These are phyloP conservation scores for Nomada lathburiana DNA, from an alignment of 2,888 invertebrate species.

Conservation along the genomic window DNA sequence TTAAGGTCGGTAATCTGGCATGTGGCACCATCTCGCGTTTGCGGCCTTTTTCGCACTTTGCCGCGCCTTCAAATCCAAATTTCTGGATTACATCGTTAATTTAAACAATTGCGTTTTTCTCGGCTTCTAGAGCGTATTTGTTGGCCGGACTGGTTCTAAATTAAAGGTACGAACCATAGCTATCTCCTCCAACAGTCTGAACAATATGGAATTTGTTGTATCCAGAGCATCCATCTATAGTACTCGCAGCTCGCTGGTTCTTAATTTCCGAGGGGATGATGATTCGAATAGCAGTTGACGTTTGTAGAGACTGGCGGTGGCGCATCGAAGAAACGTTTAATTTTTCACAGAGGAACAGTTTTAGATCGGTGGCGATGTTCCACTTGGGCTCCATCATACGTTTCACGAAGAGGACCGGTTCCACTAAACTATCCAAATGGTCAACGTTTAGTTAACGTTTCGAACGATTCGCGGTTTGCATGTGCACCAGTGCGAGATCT, in stretches of 20 bases:
- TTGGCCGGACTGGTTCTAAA: slow-evolving; percentile 27
- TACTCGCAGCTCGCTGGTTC: slow-evolving; percentile 17
- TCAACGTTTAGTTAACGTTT: slow-evolving; percentile 42
- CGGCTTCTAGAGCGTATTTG: too few species aligned
- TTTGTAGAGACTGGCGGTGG: neutral
- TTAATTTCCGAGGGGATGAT: slow-evolving; percentile 13
- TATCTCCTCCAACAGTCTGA: too few species aligned
- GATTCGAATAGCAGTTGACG: neutral
- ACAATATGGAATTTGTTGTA: too few species aligned
- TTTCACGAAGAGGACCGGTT: slow-evolving; percentile 9
- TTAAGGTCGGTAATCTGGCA: too few species aligned
- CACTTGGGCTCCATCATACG: neutral
- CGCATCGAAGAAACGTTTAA: neutral
- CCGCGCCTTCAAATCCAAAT: too few species aligned
- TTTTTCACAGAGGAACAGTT: neutral
- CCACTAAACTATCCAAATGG: slow-evolving; percentile 50
- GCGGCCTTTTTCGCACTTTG: too few species aligned
- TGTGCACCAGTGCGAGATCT: slow-evolving; percentile 60
- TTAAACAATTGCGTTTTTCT: too few species aligned
- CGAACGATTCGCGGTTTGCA: slow-evolving; percentile 70
- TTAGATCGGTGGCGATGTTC: neutral
- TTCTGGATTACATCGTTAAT: too few species aligned
- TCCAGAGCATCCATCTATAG: too few species aligned
- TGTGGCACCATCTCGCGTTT: too few species aligned
- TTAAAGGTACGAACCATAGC: neutral